Conservation (phyloP, 2,797 vertebrate species). For the Pangasius mekongensis region DNA sequence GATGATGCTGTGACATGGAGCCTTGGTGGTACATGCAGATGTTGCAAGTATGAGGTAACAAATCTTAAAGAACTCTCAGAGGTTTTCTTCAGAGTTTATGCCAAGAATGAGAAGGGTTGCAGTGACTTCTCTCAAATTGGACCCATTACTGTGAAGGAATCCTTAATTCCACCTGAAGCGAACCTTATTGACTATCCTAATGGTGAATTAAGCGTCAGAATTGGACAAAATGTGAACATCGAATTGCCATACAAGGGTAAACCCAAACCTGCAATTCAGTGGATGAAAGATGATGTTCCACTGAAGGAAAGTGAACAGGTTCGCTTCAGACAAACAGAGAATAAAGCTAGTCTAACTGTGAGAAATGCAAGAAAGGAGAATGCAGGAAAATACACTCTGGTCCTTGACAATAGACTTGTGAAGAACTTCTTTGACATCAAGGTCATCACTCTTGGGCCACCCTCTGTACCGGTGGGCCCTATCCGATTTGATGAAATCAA, state of each 20-base stretch:
- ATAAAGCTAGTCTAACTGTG: constrained; percentile 87
- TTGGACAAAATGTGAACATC: constrained; percentile 91
- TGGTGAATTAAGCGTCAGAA: constrained; percentile 87
- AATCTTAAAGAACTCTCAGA: constrained; percentile 86
- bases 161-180: constrained; percentile 88
- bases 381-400: constrained; percentile 92
- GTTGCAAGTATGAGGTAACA: constrained; percentile 84
- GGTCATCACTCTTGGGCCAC: constrained; percentile 87
- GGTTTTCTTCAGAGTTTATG: constrained; percentile 90
- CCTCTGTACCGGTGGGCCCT: constrained; percentile 88
- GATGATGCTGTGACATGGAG: constrained; percentile 84
- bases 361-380: constrained; percentile 91
- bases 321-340: constrained; percentile 93
- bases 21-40: constrained; percentile 83
- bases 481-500: constrained; percentile 93
- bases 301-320: constrained; percentile 92
- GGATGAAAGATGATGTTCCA: constrained; percentile 90
- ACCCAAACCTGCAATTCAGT: constrained; percentile 89
- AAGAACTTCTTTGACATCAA: constrained; percentile 89
- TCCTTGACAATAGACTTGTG: constrained; percentile 87
- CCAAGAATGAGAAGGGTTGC: constrained; percentile 95
- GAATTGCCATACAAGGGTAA: constrained; percentile 95
- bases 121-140: constrained; percentile 88
- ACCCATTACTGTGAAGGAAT: constrained; percentile 89
- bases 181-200: constrained; percentile 88